These are phyloP conservation scores for Acheta domesticus DNA, from an alignment of 2,888 invertebrate species.

Conservation along the genomic window DNA sequence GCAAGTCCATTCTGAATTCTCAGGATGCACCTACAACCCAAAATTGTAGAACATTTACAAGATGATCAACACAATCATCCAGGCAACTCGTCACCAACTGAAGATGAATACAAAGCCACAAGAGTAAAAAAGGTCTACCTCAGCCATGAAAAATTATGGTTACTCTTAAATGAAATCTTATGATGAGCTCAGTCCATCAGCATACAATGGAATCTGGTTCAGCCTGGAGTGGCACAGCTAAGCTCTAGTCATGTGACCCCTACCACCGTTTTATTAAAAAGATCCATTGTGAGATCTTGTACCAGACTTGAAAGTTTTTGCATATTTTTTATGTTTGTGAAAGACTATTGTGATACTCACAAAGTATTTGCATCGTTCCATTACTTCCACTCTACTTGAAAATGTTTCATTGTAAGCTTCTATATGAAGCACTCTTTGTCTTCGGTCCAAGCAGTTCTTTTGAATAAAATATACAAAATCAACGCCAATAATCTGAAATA, in stretches of 20 bases:
- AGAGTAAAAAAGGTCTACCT: too few relatives aligned
- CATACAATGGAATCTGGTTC: background rate
- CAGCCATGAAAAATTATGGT: too few relatives aligned
- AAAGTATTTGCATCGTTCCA: conserved; percentile 84
- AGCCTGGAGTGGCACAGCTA: background rate
- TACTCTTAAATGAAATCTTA: too few relatives aligned
- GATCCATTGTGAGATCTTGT: too few relatives aligned
- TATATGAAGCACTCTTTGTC: conserved; percentile 75
- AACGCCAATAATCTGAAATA: conserved; percentile 79
- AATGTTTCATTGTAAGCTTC: conserved; percentile 93
- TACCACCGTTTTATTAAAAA: too few relatives aligned
- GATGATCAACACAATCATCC: too few relatives aligned
- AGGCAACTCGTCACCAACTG: too few relatives aligned
- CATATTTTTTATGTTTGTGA: too few relatives aligned
- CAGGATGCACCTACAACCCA: conserved; percentile 74
- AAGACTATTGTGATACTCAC: conserved; percentile 55
- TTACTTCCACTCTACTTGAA: conserved; percentile 72
- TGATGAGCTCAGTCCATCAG: background rate
- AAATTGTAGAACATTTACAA: background rate
- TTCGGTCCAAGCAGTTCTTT: conserved; percentile 78
- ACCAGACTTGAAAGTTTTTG: too few relatives aligned
- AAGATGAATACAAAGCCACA: too few relatives aligned
- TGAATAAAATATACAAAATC: conserved; percentile 89
- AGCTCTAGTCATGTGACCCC: background rate
- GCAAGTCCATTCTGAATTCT: conserved; percentile 91